phyloP scores from a whole-genome alignment of 2,113 vertebrate genomes.

The Centrocercus urophasianus region DNA sequence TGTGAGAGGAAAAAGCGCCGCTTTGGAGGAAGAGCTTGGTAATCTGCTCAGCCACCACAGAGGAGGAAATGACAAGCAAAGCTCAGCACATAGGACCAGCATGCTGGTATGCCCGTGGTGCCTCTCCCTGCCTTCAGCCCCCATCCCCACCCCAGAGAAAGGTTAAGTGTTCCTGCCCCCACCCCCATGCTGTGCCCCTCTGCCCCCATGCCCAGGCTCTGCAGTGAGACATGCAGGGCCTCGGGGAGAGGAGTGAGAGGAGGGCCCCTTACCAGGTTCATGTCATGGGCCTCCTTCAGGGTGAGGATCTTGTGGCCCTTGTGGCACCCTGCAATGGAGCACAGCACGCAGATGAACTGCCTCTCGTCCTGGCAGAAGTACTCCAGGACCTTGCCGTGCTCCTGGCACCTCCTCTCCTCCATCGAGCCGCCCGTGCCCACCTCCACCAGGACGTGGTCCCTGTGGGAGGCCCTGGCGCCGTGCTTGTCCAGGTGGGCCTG shows the following conservation, averaged over 20 bases:
- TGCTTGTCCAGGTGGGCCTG: slow-evolving; percentile 85
- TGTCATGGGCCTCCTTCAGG: not conserved
- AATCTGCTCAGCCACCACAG: not conserved
- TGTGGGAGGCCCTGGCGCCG: slow-evolving; percentile 67
- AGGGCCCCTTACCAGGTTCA: not conserved
- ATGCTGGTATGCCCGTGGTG: accelerated
- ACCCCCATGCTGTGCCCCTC: not conserved
- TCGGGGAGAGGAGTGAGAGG: not conserved
- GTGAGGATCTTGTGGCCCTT: slow-evolving; percentile 65
- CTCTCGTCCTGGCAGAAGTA: slow-evolving; percentile 80
- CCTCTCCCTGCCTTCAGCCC: not conserved
- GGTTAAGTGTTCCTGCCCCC: not conserved
- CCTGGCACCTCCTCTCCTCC: slow-evolving; percentile 80
- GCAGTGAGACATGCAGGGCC: not conserved
- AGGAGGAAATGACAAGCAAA: not conserved
- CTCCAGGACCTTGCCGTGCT: slow-evolving; percentile 85
- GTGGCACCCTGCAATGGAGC: slow-evolving; percentile 66
- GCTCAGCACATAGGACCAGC: no score
- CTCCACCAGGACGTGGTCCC: slow-evolving; percentile 82
- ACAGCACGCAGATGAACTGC: slow-evolving; percentile 79
- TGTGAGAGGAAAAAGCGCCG: not conserved
- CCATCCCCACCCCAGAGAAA: accelerated
- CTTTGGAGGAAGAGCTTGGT: no score
- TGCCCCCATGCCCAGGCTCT: not conserved
- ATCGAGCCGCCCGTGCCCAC: slow-evolving; percentile 42